A percentile compares a stretch with the other conserved stretches of the same genome.
These are phyloP conservation scores for Orthochromis indermauri DNA, from an alignment of 2,113 vertebrate species.

Conservation along the genomic window DNA sequence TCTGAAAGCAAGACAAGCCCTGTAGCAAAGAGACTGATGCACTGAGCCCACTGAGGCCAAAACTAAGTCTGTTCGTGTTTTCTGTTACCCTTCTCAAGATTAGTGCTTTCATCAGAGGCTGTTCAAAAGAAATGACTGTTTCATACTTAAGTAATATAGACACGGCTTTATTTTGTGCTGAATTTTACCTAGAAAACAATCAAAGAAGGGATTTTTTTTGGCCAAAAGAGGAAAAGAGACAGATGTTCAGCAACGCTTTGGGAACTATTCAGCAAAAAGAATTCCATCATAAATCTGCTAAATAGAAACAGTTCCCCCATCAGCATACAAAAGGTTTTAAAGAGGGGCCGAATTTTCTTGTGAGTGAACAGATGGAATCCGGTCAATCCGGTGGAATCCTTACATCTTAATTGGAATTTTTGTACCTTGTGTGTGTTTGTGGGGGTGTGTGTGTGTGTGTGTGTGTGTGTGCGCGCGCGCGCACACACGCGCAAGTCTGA, in stretches of 20 bases:
- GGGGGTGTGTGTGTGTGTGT: background rate
- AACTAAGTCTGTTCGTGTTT: background rate
- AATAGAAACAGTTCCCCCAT: background rate
- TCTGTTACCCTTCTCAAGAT: background rate
- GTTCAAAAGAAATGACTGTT: background rate
- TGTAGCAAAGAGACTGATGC: background rate
- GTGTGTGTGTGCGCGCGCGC: fast-evolving
- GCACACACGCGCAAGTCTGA: fast-evolving
- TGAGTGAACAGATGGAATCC: background rate
- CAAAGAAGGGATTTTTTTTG: background rate
- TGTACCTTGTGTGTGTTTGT: background rate
- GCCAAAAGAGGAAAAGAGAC: background rate
- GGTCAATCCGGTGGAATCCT: too few species aligned
- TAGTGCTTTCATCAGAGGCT: background rate
- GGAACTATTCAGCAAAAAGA: background rate
- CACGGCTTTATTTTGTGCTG: background rate
- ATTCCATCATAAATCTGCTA: background rate
- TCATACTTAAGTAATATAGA: background rate
- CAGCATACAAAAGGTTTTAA: background rate
- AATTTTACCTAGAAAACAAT: background rate
- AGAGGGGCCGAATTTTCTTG: background rate
- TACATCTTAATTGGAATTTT: background rate
- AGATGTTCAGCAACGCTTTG: background rate
- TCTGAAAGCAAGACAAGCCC: conserved; percentile 17
- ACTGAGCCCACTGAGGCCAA: conserved; percentile 15